phyloP scores from a whole-genome alignment of 2,797 vertebrate species.

The Sebastes trivittatus region DNA sequence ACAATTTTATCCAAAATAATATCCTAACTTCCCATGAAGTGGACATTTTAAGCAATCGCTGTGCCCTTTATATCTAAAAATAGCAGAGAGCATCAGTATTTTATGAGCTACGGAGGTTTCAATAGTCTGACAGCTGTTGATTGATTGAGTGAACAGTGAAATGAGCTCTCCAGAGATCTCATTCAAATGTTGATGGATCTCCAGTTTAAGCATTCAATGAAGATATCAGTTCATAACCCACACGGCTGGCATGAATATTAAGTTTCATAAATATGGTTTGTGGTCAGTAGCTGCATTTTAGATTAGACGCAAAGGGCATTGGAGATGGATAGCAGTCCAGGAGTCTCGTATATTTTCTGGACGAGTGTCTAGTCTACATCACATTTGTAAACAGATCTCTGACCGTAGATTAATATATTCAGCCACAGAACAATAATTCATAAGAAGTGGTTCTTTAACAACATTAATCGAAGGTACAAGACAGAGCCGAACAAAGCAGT shows the following conservation, averaged over 20 bases:
- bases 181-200: conserved; percentile 29
- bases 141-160: not conserved
- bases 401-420: not conserved
- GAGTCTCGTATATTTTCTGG: not conserved
- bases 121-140: conserved; percentile 14
- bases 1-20: not conserved
- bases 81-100: conserved; percentile 18
- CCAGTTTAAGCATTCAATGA: not conserved
- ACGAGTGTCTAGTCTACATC: not conserved
- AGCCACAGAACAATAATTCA: not conserved
- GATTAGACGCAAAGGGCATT: not conserved
- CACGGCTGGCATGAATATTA: not conserved
- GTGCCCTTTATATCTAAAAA: conserved; percentile 13
- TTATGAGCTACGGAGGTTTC: not conserved
- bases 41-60: not conserved
- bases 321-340: not conserved
- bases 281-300: not conserved
- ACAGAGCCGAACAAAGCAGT: not conserved
- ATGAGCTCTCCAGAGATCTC: conserved; percentile 8
- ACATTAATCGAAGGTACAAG: not conserved
- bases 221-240: not conserved
- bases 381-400: not conserved
- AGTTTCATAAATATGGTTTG: not conserved
- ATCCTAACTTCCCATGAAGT: not conserved
- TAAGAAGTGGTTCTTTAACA: not conserved